phyloP scores from a whole-genome alignment of 2,113 vertebrate species.

The Brachypodius melanocephalos region DNA sequence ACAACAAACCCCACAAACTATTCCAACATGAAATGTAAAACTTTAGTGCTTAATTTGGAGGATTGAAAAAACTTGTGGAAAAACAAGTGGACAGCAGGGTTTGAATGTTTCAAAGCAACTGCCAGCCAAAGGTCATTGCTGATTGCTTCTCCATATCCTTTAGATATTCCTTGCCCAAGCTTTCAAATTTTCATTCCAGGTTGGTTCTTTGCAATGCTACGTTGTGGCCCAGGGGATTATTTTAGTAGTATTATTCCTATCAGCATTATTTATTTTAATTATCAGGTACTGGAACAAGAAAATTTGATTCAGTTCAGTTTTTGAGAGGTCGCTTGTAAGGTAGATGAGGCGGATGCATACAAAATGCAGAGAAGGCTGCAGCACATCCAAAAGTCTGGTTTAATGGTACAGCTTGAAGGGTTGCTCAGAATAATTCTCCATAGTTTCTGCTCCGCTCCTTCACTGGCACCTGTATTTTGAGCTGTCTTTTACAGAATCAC shows the following conservation, averaged over 20 bases:
- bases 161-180: not conserved
- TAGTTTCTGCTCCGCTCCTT: not conserved
- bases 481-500: not conserved
- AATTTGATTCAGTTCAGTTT: not conserved
- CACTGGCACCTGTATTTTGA: not conserved
- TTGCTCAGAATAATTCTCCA: not conserved
- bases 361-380: not conserved
- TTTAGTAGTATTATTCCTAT: conserved; percentile 19
- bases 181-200: conserved; percentile 11
- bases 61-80: not conserved
- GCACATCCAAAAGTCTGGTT: not conserved
- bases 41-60: not conserved
- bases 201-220: not conserved
- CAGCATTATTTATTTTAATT: conserved; percentile 31
- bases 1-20: not conserved
- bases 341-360: not conserved
- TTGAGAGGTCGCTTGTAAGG: not conserved
- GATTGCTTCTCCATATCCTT: not conserved
- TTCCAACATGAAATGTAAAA: not conserved
- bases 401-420: not conserved
- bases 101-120: not conserved
- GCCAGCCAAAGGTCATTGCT: not conserved
- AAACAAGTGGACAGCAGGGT: not conserved
- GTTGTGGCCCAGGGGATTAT: not conserved
- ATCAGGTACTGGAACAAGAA: conserved; percentile 1